These are phyloP conservation scores for Saguinus midas DNA, from an alignment of 2,113 vertebrate genomes.

Conservation along the genomic window DNA sequence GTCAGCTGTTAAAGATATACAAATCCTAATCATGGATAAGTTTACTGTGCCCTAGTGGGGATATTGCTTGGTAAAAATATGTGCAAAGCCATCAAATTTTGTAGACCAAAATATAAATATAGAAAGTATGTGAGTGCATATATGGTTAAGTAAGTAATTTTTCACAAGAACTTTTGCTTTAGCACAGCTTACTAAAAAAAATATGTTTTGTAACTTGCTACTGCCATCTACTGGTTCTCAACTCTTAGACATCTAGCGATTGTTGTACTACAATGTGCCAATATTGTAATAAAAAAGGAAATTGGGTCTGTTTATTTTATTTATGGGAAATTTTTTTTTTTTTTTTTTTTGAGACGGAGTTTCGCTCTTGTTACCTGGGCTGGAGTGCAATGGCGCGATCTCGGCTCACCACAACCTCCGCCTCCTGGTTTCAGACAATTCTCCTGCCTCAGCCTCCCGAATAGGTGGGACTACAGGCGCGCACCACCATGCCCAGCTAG, in stretches of 20 bases:
- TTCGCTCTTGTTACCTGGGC: too few relatives aligned
- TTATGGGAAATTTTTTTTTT: conserved; percentile 10
- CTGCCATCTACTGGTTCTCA: conserved; percentile 74
- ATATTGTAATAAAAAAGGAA: neutral
- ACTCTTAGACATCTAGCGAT: neutral
- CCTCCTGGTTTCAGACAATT: too few relatives aligned
- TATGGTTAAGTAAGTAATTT: conserved; percentile 2
- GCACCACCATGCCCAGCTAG: too few relatives aligned
- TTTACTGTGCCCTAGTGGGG: neutral
- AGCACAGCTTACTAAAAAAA: neutral
- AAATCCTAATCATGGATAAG: neutral
- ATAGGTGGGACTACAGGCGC: too few relatives aligned
- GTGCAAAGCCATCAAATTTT: neutral
- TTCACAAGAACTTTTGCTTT: neutral
- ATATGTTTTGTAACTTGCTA: conserved; percentile 37
- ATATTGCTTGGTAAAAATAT: conserved; percentile 8
- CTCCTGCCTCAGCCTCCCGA: too few relatives aligned
- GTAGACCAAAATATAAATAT: conserved; percentile 35
- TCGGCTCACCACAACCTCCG: too few relatives aligned
- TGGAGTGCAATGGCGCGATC: too few relatives aligned
- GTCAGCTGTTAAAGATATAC: neutral
- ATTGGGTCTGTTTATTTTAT: conserved; percentile 8
- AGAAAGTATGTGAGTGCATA: neutral
- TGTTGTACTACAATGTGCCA: neutral
- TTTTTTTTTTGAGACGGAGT: too few relatives aligned